These are phyloP conservation scores for Altica lythri DNA, from an alignment of 2,888 invertebrate genomes.

Conservation along the genomic window DNA sequence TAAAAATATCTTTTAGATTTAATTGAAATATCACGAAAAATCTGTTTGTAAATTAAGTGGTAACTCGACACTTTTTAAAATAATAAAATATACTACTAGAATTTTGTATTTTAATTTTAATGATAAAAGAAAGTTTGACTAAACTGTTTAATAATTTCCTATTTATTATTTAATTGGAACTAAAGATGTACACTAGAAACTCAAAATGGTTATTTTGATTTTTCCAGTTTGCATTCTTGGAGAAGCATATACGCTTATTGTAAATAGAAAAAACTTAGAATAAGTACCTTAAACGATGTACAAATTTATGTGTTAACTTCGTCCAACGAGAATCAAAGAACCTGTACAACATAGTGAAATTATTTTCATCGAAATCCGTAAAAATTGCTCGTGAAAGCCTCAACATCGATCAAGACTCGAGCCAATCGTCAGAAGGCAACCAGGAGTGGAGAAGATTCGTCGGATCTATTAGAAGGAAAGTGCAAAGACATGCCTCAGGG, in stretches of 20 bases:
- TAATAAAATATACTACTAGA: too few species aligned
- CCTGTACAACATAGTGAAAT: constrained; percentile 54
- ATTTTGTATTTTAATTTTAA: too few species aligned
- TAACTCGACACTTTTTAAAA: too few species aligned
- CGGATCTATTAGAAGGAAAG: constrained; percentile 57
- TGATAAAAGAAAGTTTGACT: background rate
- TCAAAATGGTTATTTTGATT: background rate
- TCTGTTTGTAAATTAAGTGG: too few species aligned
- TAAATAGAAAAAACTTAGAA: constrained; percentile 30
- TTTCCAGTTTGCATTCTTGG: constrained; percentile 39
- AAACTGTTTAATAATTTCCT: background rate
- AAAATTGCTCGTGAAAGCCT: constrained; percentile 54
- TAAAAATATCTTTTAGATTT: too few species aligned
- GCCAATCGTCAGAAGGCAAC: constrained; percentile 39
- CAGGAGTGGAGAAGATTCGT: constrained; percentile 58
- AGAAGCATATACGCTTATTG: constrained; percentile 48
- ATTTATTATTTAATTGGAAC: background rate
- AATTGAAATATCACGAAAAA: too few species aligned
- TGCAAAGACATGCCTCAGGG: constrained; percentile 54
- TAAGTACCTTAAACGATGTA: constrained; percentile 25
- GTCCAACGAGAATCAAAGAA: constrained; percentile 38
- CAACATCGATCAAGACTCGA: constrained; percentile 49
- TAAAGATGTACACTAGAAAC: background rate
- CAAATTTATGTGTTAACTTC: constrained; percentile 14
- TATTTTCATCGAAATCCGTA: constrained; percentile 48